Percentiles rank a stretch among this genome's conserved stretches.
These are phyloP conservation scores for Ephydatia muelleri DNA, from an alignment of 37 sponge, comb jelly and placozoan genomes.

Conservation along the genomic window DNA sequence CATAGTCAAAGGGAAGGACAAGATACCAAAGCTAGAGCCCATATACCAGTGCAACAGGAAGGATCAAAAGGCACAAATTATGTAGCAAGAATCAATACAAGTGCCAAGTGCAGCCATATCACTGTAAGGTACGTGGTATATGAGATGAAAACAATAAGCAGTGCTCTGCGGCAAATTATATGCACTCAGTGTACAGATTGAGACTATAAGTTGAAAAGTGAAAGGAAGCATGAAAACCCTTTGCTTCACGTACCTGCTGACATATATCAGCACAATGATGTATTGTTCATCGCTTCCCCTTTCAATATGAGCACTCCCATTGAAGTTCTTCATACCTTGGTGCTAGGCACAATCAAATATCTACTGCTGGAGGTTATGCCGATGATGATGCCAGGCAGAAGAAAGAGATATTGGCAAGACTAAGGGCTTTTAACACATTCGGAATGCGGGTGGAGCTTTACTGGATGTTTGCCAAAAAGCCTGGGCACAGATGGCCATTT, in stretches of 20 bases:
- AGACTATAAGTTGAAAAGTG: not conserved
- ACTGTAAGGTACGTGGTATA: not conserved
- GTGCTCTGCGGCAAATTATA: not conserved
- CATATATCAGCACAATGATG: not conserved
- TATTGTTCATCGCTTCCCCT: not conserved
- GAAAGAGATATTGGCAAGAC: constrained; percentile 30
- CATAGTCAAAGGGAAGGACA: too few relatives aligned
- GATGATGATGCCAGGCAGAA: constrained; percentile 9
- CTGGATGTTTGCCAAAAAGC: constrained; percentile 28
- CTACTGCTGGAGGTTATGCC: constrained; percentile 27
- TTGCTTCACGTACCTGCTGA: not conserved
- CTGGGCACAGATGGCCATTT: constrained; percentile 33
- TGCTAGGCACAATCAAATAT: constrained; percentile 52
- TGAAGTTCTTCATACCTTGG: constrained; percentile 46
- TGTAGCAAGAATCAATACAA: too few relatives aligned
- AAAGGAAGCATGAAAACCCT: not conserved
- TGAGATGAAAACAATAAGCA: not conserved
- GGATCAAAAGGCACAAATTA: too few relatives aligned
- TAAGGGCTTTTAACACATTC: constrained; percentile 33
- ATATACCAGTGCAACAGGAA: too few relatives aligned
- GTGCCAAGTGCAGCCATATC: too few relatives aligned
- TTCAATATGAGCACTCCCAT: constrained; percentile 28
- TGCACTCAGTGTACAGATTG: not conserved
- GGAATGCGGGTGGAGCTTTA: constrained; percentile 20
- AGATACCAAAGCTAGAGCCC: too few relatives aligned